Conservation (phyloP, 30 jellyfish, hydroid and myxozoan species). For the Aurelia sp. region DNA sequence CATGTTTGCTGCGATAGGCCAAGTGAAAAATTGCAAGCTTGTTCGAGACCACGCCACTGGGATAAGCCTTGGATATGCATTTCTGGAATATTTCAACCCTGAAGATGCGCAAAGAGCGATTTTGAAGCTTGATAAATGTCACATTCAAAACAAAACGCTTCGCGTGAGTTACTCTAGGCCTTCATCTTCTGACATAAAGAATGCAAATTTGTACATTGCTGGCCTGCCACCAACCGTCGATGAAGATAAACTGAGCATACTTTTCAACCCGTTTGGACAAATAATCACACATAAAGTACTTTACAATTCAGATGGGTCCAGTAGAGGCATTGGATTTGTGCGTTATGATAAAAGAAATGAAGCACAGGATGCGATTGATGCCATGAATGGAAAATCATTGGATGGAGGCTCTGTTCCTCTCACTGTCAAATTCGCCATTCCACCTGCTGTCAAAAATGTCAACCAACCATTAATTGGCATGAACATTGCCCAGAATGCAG, state of each 20-base stretch:
- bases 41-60: conserved; percentile 88
- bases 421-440: conserved; percentile 95
- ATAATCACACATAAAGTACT: conserved; percentile 94
- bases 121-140: conserved; percentile 82
- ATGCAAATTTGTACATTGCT: conserved; percentile 93
- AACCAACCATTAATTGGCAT: conserved; percentile 48
- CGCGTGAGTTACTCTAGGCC: conserved; percentile 99
- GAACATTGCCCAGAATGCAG: conserved; percentile 38
- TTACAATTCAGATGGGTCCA: conserved; percentile 72
- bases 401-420: conserved; percentile 78
- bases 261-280: conserved; percentile 91
- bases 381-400: conserved; percentile 90
- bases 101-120: conserved; percentile 93
- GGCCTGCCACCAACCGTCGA: conserved; percentile 92
- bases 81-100: conserved; percentile 81
- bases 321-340: conserved; percentile 98
- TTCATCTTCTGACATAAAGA: conserved; percentile 93
- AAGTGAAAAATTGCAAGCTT: conserved; percentile 91
- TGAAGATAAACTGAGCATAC: conserved; percentile 79
- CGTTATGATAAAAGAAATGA: conserved; percentile 89
- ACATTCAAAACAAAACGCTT: conserved; percentile 77
- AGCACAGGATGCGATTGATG: conserved; percentile 90
- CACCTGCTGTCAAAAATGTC: conserved; percentile 95
- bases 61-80: conserved; percentile 96
- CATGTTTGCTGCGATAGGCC: conserved; percentile 94